Evolutionary conservation across 2,888 invertebrate species (phyloP).

Genomic region (Pharmacophagus antenor): DNA sequence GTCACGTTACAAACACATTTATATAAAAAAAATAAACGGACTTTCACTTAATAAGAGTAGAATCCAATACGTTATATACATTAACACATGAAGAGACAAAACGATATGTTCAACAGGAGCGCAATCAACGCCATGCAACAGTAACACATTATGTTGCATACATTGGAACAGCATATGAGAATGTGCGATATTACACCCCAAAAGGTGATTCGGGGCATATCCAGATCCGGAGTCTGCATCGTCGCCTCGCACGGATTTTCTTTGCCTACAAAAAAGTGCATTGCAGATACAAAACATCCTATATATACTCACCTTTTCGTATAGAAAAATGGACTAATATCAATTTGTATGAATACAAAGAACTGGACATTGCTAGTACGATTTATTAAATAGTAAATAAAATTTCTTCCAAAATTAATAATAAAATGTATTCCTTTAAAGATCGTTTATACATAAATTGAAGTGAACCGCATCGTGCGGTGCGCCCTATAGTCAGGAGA

Average conservation of each 20-base stretch:
- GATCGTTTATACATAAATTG: too few relatives aligned
- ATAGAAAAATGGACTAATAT: too few relatives aligned
- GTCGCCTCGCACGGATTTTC: neutral
- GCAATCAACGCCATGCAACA: constrained; percentile 1
- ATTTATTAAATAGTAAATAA: too few relatives aligned
- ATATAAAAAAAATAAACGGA: neutral
- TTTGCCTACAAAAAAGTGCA: neutral
- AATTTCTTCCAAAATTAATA: too few relatives aligned
- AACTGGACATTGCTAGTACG: too few relatives aligned
- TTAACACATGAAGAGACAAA: neutral
- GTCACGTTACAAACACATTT: neutral
- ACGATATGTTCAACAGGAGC: neutral
- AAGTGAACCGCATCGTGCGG: too few relatives aligned
- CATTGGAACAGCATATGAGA: neutral
- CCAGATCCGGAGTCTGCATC: neutral
- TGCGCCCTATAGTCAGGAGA: too few relatives aligned
- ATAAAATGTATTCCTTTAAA: too few relatives aligned
- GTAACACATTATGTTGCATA: neutral
- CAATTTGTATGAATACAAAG: too few relatives aligned
- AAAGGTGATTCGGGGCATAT: neutral
- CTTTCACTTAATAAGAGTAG: neutral
- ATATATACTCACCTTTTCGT: neutral
- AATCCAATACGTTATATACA: neutral
- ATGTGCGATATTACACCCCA: neutral
- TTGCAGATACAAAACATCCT: neutral